Percentiles rank a stretch among this genome's conserved stretches.
Conservation (phyloP, 2,113 vertebrate genomes). For the Oxyura jamaicensis region DNA sequence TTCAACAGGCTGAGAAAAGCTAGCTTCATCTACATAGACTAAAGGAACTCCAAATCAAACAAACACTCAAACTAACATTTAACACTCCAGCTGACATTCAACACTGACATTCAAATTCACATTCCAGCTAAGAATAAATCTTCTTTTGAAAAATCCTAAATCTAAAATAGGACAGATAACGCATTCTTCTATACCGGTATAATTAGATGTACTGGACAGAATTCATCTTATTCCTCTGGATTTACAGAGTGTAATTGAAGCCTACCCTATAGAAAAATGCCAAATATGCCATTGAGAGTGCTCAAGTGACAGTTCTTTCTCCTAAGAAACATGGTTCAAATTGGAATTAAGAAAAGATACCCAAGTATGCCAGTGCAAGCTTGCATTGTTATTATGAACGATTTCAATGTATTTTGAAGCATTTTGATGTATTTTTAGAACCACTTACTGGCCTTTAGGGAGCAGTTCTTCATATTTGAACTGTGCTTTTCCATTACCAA, state of each 20-base stretch:
- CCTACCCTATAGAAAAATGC: background rate
- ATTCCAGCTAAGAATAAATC: conserved; percentile 9
- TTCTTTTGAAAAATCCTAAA: background rate
- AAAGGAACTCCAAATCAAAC: conserved; percentile 49
- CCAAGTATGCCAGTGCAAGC: background rate
- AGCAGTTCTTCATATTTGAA: background rate
- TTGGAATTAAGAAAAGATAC: background rate
- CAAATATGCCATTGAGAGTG: background rate
- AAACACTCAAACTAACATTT: background rate
- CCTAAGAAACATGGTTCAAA: background rate
- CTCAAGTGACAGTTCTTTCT: background rate
- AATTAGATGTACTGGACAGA: background rate
- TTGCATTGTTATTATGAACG: background rate
- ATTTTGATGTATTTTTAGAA: background rate
- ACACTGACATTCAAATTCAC: background rate
- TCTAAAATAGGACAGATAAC: background rate
- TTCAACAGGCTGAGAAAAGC: conserved; percentile 61
- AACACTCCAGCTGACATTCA: background rate
- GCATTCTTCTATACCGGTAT: background rate
- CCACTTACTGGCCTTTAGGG: background rate
- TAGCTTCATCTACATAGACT: conserved; percentile 5
- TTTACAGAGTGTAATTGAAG: background rate
- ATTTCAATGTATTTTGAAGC: background rate
- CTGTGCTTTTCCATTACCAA: background rate
- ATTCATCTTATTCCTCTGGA: background rate